These are phyloP conservation scores for Spizaetus ornatus DNA, from an alignment of 2,113 vertebrate species.

Conservation along the genomic window DNA sequence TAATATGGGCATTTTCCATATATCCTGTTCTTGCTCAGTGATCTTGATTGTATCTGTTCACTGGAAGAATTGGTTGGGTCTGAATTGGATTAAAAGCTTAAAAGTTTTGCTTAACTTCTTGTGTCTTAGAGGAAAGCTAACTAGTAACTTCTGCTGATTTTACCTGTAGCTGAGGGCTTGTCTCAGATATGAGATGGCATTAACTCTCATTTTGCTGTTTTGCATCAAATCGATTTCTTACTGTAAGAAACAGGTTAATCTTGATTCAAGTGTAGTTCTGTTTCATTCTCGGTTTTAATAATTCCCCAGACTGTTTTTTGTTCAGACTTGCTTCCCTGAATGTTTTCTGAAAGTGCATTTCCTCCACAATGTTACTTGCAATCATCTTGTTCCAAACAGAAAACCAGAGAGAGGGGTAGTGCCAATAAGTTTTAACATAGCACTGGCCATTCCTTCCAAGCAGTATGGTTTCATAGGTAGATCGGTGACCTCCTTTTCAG, in stretches of 20 bases:
- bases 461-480: not conserved
- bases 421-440: not conserved
- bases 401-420: not conserved
- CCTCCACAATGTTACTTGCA: not conserved
- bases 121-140: not conserved
- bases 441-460: not conserved
- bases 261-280: not conserved
- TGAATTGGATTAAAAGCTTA: not conserved
- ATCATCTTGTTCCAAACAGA: not conserved
- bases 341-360: not conserved
- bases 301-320: not conserved
- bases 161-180: not conserved
- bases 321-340: not conserved
- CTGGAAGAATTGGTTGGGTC: not conserved
- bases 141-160: not conserved
- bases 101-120: not conserved
- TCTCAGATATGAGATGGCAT: not conserved
- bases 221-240: not conserved
- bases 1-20: not conserved
- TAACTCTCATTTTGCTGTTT: not conserved
- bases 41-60: not conserved
- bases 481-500: not conserved
- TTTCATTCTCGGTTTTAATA: not conserved
- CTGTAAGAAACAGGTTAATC: not conserved
- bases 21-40: not conserved